These are phyloP conservation scores for Horisme vitalbata DNA, from an alignment of 2,888 invertebrate species.

Conservation along the genomic window DNA sequence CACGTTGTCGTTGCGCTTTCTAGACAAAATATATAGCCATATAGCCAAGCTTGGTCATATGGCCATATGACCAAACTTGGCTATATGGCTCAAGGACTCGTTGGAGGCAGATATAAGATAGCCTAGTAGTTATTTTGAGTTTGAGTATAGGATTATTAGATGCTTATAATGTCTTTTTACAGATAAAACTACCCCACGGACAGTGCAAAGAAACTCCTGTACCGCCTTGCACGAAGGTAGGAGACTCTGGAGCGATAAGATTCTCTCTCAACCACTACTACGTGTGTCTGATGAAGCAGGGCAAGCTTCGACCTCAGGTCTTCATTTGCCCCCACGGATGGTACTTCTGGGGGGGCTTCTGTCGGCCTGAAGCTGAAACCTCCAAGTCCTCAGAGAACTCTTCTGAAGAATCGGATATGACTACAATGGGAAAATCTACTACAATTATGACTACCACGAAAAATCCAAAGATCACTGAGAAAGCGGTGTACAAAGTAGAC, in stretches of 20 bases:
- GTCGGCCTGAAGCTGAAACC: constrained; percentile 50
- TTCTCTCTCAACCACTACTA: constrained; percentile 68
- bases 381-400: constrained; percentile 6
- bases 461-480: constrained; percentile 21
- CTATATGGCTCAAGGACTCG: no score
- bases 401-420: constrained; percentile 17
- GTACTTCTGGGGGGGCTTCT: constrained; percentile 66
- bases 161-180: no score
- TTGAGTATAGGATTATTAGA: no score
- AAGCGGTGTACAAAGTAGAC: constrained; percentile 43
- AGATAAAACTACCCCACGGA: constrained; percentile 60
- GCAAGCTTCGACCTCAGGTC: constrained; percentile 59
- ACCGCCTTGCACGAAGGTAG: constrained; percentile 57
- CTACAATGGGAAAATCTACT: constrained; percentile 22
- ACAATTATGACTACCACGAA: constrained; percentile 1
- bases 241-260: constrained; percentile 56
- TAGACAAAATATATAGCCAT: no score
- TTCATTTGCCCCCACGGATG: constrained; percentile 75
- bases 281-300: constrained; percentile 59
- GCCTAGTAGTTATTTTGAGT: no score
- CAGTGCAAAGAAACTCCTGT: constrained; percentile 62
- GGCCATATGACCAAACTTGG: no score
- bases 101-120: no score
- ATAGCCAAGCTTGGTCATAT: no score
- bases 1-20: no score